Evolutionary conservation across 1,140 invertebrate species (phyloP).

Genomic region (Zaprionus vittiger): DNA sequence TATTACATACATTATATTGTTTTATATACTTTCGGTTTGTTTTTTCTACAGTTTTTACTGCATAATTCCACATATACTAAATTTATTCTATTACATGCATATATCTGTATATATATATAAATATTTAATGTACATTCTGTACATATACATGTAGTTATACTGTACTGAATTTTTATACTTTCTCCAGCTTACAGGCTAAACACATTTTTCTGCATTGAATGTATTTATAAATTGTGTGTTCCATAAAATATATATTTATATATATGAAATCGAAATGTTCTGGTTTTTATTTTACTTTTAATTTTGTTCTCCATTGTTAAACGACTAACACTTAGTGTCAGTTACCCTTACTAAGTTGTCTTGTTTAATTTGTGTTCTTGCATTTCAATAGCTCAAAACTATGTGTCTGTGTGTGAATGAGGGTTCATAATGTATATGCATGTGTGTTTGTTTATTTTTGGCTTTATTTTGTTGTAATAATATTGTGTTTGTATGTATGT

Average conservation of each 20-base stretch:
- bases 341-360: slow-evolving; percentile 55
- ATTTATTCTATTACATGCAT: slow-evolving; percentile 36
- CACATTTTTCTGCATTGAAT: slow-evolving; percentile 51
- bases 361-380: slow-evolving; percentile 49
- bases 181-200: slow-evolving; percentile 67
- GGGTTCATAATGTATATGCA: slow-evolving; percentile 26
- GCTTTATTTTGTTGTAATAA: slow-evolving; percentile 65
- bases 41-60: slow-evolving; percentile 42
- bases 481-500: slow-evolving; percentile 56
- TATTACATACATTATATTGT: slow-evolving; percentile 36
- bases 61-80: slow-evolving; percentile 38
- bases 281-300: slow-evolving; percentile 44
- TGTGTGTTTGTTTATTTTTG: slow-evolving; percentile 60
- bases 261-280: slow-evolving; percentile 52
- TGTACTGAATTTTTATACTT: slow-evolving; percentile 53
- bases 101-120: slow-evolving; percentile 51
- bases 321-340: slow-evolving; percentile 68
- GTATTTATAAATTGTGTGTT: slow-evolving; percentile 71
- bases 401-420: slow-evolving; percentile 20
- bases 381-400: slow-evolving; percentile 36
- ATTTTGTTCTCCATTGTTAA: slow-evolving; percentile 44
- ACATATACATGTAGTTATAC: slow-evolving; percentile 35
- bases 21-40: slow-evolving; percentile 34
- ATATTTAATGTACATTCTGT: slow-evolving; percentile 38
- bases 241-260: slow-evolving; percentile 65